phyloP scores from a whole-genome alignment of 2,888 invertebrate species.

The Ophraella communa region DNA sequence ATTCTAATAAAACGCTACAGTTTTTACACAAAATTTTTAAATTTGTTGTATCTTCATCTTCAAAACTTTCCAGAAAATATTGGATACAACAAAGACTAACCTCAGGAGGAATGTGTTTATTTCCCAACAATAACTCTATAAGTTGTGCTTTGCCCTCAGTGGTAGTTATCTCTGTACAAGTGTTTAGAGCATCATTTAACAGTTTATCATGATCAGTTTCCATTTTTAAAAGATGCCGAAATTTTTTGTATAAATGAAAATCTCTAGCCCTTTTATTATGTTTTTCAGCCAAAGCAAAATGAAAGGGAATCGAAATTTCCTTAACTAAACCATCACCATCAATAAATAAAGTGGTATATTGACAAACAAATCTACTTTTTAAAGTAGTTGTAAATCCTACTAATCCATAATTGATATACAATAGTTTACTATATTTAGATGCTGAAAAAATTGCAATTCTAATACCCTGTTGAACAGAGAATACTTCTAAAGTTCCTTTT shows the following conservation, averaged over 20 bases:
- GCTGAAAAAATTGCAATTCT: slow-evolving; percentile 92
- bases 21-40: slow-evolving; percentile 52
- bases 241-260: slow-evolving; percentile 81
- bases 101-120: slow-evolving; percentile 69
- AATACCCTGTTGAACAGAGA: slow-evolving; percentile 88
- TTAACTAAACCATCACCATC: slow-evolving; percentile 85
- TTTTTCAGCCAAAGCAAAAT: slow-evolving; percentile 85
- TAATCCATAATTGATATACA: slow-evolving; percentile 82
- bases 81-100: slow-evolving; percentile 64
- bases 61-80: slow-evolving; percentile 57
- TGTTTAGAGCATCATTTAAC: slow-evolving; percentile 63
- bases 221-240: slow-evolving; percentile 69
- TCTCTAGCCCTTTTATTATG: slow-evolving; percentile 88
- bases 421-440: slow-evolving; percentile 79
- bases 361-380: slow-evolving; percentile 65
- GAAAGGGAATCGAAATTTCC: slow-evolving; percentile 87
- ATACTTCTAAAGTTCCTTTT: slow-evolving; percentile 91
- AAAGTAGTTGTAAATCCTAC: slow-evolving; percentile 72
- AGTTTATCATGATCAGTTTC: slow-evolving; percentile 63
- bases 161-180: slow-evolving; percentile 72
- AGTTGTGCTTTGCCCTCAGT: slow-evolving; percentile 74
- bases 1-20: slow-evolving; percentile 48
- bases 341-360: slow-evolving; percentile 78
- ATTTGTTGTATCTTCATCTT: slow-evolving; percentile 42
- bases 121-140: slow-evolving; percentile 72